Percentiles rank a stretch among this genome's conserved stretches.
Conservation (phyloP, 1,140 invertebrate genomes). For the Zaprionus lachaisei region DNA sequence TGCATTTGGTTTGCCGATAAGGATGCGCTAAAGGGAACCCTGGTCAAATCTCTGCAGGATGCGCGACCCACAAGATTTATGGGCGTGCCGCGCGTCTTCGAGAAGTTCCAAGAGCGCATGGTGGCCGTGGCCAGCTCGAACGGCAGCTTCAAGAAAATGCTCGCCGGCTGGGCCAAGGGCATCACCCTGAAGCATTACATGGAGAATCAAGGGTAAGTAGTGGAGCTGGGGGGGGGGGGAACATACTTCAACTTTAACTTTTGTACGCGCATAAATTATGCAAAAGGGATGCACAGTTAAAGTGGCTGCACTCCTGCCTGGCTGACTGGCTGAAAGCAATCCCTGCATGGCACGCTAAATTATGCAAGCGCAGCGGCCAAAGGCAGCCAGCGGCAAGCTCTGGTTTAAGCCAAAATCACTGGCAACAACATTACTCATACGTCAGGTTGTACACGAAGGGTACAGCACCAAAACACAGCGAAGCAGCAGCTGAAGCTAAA, state of each 20-base stretch:
- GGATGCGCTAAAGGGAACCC: constrained; percentile 92
- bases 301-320: constrained; percentile 62
- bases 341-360: constrained; percentile 61
- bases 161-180: constrained; percentile 85
- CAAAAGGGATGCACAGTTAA: constrained; percentile 78
- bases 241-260: constrained; percentile 62
- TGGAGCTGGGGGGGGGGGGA: neutral
- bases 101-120: constrained; percentile 95
- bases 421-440: constrained; percentile 80
- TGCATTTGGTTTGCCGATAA: constrained; percentile 94
- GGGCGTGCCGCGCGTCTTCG: constrained; percentile 96
- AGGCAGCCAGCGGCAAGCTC: constrained; percentile 49
- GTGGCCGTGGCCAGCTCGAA: constrained; percentile 76
- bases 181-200: constrained; percentile 91
- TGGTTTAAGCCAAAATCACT: constrained; percentile 75
- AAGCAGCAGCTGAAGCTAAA: constrained; percentile 14
- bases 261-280: constrained; percentile 73
- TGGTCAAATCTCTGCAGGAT: constrained; percentile 91
- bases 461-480: constrained; percentile 9
- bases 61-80: constrained; percentile 93
- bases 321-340: constrained; percentile 49
- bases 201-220: constrained; percentile 84
- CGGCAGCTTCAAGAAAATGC: constrained; percentile 78
- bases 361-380: constrained; percentile 61
- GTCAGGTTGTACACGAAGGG: constrained; percentile 63